Base-by-base conservation (phyloP, 1,140 invertebrate species). In the Pogonognathellus flavescens region DNA sequence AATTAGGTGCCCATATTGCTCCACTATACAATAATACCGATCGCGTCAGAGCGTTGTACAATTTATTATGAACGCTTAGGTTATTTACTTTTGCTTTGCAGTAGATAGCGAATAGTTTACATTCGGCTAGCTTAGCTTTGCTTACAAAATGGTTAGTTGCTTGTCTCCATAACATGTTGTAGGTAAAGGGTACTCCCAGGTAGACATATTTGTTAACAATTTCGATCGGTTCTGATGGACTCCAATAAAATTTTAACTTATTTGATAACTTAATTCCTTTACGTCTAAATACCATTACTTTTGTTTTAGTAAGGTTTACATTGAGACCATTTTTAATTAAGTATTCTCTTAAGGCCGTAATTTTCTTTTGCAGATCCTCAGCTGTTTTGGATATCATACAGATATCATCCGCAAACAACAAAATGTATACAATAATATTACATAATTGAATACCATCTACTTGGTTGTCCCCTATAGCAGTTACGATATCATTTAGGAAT, bases 381-480 rank as follows among this genome's bases (percentile, higher is more conserved):
- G 3, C 52, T 20, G 50, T 52, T 1, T 25, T 10, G 13, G 80
- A 84, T n/a, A 87, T 14, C 4, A 84, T 20, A 5, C 82, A 81
- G 5, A 82, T 83, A 70, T 87, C 86, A 22, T 87, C 86, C 4
- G 86, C 86, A 53, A 55, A 86, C 14, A 85, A 60, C 1, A 87
- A 59, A 2, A 82, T 22, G 25, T 57, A 9, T 9, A 57, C 53
- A 14, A 57, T 57, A 57, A 57, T 57, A 14, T 57, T 57, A n/a
- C 53, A 57, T 2, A 57, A 9, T n/a, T 57, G 11, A 13, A 57
- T 14, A 13, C 53, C 53, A 3, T 57, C n/a, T 2, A 57, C 2
- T n/a, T n/a, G 2, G n/a, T 9, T 57, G 53, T 57, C n/a, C 11
- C 10, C 53, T 57, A 57, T n/a, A n/a, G n/a, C n/a, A n/a, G 11